These are phyloP conservation scores for Drosophila arawakana DNA, from an alignment of 1,140 invertebrate species.

Conservation along the genomic window DNA sequence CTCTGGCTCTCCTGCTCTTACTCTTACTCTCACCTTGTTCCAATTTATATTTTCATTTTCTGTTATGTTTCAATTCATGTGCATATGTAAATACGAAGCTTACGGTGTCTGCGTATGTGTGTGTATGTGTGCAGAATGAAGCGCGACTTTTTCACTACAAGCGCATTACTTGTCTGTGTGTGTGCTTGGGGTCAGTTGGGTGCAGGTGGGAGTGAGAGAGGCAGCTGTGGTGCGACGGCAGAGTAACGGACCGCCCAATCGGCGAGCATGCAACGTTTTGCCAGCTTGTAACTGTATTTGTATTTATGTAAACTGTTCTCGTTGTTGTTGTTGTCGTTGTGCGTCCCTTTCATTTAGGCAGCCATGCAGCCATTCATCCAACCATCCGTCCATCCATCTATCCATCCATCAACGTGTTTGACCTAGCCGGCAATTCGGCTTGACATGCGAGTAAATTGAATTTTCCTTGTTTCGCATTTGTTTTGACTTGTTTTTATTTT, in stretches of 20 bases:
- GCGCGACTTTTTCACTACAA: constrained; percentile 38
- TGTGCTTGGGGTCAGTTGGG: constrained; percentile 4
- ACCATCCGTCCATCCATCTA: constrained; percentile 47
- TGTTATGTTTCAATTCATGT: constrained; percentile 44
- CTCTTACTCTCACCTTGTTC: constrained; percentile 63
- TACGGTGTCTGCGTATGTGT: neutral
- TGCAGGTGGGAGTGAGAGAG: constrained; percentile 18
- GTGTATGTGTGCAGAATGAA: constrained; percentile 28
- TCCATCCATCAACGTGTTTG: constrained; percentile 81
- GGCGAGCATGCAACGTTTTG: constrained; percentile 77
- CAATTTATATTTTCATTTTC: constrained; percentile 50
- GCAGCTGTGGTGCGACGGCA: constrained; percentile 15
- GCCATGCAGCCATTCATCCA: constrained; percentile 58
- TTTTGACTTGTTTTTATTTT: constrained; percentile 64
- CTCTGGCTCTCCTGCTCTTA: constrained; percentile 18
- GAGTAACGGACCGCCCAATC: constrained; percentile 56
- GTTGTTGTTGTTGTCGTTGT: constrained; percentile 21
- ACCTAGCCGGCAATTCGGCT: constrained; percentile 83
- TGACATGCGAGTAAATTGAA: constrained; percentile 84
- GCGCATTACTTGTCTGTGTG: constrained; percentile 51
- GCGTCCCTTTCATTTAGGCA: constrained; percentile 45
- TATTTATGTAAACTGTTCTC: constrained; percentile 25
- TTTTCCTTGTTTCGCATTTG: constrained; percentile 82
- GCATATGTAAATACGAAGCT: constrained; percentile 18
- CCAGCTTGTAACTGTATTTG: constrained; percentile 65